phyloP scores from a whole-genome alignment of 2,797 vertebrate genomes.

The Sebastes glaucus region DNA sequence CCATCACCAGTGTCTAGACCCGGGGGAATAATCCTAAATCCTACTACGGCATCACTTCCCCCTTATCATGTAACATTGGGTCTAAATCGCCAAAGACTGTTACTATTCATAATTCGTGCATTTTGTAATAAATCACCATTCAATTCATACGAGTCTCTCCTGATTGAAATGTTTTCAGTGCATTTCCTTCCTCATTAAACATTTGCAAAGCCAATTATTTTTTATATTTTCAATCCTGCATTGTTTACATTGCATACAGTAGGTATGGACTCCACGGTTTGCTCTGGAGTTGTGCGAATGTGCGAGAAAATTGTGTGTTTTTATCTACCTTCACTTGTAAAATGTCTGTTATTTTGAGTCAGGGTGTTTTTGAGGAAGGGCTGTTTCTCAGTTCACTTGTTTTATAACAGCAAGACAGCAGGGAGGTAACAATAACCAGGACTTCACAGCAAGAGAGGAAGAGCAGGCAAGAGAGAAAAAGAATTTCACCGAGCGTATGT shows the following conservation, averaged over 20 bases:
- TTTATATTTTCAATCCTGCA: not conserved
- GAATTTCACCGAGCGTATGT: conserved; percentile 51
- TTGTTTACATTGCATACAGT: not conserved
- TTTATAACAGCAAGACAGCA: conserved; percentile 69
- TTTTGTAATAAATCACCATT: too few species aligned
- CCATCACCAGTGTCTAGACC: too few species aligned
- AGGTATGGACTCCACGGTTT: not conserved
- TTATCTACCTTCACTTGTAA: conserved; percentile 45
- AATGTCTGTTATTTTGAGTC: conserved; percentile 54
- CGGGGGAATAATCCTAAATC: too few species aligned
- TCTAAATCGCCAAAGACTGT: too few species aligned
- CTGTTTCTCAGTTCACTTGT: conserved; percentile 66
- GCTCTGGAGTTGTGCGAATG: not conserved
- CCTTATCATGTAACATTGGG: too few species aligned
- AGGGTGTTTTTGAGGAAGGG: conserved; percentile 49
- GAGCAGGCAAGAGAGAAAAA: conserved; percentile 25
- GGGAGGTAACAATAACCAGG: conserved; percentile 69
- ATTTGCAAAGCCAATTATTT: too few species aligned
- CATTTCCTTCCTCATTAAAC: not conserved
- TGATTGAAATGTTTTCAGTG: not conserved
- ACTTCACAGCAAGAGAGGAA: conserved; percentile 55
- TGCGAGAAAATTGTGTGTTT: conserved; percentile 22
- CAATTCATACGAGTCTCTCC: too few species aligned
- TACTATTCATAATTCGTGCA: too few species aligned
- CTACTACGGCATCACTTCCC: too few species aligned